A percentile compares a stretch with the other conserved stretches of the same genome.
Conservation (phyloP, 2,888 invertebrate genomes). For the Rotaria magnacalcarata region DNA sequence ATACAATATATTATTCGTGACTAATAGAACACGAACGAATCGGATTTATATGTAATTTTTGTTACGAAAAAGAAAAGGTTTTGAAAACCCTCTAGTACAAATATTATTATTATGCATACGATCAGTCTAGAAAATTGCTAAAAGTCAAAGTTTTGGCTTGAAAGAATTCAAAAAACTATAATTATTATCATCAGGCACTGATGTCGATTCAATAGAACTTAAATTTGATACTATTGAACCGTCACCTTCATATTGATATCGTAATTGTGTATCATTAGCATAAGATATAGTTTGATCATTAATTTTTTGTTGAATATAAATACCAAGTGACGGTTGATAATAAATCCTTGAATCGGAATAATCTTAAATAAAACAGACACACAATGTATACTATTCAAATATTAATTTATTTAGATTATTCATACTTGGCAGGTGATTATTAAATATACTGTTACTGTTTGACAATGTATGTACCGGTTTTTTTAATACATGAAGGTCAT, state of each 20-base stretch:
- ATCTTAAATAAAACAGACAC: neutral
- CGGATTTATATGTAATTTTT: too few relatives aligned
- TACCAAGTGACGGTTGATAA: neutral
- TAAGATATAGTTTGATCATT: neutral
- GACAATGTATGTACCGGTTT: slow-evolving; percentile 35
- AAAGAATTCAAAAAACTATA: slow-evolving; percentile 23
- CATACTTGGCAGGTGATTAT: neutral
- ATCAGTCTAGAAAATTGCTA: slow-evolving; percentile 35
- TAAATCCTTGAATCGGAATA: neutral
- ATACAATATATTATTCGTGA: too few relatives aligned
- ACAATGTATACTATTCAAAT: neutral
- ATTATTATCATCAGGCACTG: slow-evolving; percentile 10
- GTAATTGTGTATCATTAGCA: slow-evolving; percentile 38
- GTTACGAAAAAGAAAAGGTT: neutral
- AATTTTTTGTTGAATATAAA: neutral
- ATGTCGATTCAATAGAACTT: slow-evolving; percentile 36
- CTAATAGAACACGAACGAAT: too few relatives aligned
- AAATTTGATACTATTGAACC: slow-evolving; percentile 39
- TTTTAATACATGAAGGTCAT: slow-evolving; percentile 43
- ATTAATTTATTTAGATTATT: neutral
- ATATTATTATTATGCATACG: neutral
- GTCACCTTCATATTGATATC: slow-evolving; percentile 41
- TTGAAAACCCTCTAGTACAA: too few relatives aligned
- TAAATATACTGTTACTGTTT: neutral
- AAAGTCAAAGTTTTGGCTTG: slow-evolving; percentile 35